Conservation (phyloP, 2,797 vertebrate species). For the Tangara arthus region DNA sequence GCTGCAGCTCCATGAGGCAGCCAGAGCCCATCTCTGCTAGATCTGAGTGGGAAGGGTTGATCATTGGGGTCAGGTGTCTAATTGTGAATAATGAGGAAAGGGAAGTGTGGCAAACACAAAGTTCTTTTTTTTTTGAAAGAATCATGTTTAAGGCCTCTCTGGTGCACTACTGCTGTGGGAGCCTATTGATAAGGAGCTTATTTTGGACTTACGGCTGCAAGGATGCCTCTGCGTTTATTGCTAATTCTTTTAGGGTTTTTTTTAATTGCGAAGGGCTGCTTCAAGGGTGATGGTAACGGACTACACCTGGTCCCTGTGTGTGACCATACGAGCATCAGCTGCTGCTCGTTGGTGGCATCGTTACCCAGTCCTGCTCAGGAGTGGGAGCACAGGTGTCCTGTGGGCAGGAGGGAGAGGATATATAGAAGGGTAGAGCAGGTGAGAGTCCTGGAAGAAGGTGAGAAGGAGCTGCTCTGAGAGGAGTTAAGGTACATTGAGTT, state of each 20-base stretch:
- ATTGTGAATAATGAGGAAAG: background rate
- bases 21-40: background rate
- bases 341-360: fast-evolving
- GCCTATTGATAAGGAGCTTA: background rate
- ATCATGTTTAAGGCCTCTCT: background rate
- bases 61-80: background rate
- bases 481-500: background rate
- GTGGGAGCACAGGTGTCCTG: background rate
- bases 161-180: background rate
- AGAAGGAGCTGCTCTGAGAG: background rate
- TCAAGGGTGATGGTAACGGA: background rate
- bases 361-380: background rate
- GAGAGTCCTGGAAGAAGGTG: fast-evolving
- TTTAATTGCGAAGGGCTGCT: background rate
- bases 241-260: background rate
- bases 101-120: background rate
- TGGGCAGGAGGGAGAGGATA: background rate
- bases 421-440: background rate
- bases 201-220: background rate
- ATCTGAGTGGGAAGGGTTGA: background rate
- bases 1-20: background rate
- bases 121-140: background rate
- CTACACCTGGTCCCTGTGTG: background rate
- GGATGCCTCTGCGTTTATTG: background rate
- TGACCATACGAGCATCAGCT: background rate